A percentile compares a stretch with the other conserved stretches of the same genome.
These are phyloP conservation scores for Channa argus DNA, from an alignment of 2,113 vertebrate species.

Conservation along the genomic window DNA sequence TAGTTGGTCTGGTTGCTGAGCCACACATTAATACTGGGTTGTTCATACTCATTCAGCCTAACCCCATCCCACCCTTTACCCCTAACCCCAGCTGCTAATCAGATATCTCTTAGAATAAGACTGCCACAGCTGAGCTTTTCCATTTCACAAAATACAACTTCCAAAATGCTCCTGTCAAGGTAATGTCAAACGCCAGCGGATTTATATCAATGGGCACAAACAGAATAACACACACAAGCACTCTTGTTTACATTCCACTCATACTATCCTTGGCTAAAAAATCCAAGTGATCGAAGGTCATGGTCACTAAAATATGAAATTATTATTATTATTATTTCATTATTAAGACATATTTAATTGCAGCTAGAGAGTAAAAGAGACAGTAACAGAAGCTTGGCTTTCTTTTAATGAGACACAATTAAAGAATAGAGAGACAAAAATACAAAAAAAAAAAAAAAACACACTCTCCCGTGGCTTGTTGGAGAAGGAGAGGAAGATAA, in stretches of 20 bases:
- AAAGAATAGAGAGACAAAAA: conserved; percentile 13
- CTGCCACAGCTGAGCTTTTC: conserved; percentile 46
- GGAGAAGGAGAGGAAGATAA: conserved; percentile 2
- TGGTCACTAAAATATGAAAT: background rate
- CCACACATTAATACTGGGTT: conserved; percentile 20
- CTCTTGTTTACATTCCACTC: conserved; percentile 40
- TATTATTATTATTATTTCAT: too few species aligned
- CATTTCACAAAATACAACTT: conserved; percentile 40
- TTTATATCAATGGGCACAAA: conserved; percentile 23
- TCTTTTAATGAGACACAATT: conserved; percentile 31
- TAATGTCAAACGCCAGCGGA: conserved; percentile 52
- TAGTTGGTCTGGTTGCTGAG: conserved; percentile 49
- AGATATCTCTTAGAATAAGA: conserved; percentile 37
- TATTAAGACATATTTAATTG: too few species aligned
- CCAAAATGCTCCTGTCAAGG: conserved; percentile 44
- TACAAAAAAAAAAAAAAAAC: background rate
- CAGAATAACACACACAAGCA: conserved; percentile 33
- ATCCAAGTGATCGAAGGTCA: conserved; percentile 36
- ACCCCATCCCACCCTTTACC: conserved; percentile 24
- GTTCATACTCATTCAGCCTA: conserved; percentile 33
- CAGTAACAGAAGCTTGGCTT: conserved; percentile 2
- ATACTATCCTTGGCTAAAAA: conserved; percentile 40
- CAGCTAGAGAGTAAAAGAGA: conserved; percentile 2
- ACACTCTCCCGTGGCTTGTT: background rate
- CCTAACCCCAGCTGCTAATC: conserved; percentile 42